Conservation (phyloP, 2,888 invertebrate species). For the Dorcus parallelipipedus region DNA sequence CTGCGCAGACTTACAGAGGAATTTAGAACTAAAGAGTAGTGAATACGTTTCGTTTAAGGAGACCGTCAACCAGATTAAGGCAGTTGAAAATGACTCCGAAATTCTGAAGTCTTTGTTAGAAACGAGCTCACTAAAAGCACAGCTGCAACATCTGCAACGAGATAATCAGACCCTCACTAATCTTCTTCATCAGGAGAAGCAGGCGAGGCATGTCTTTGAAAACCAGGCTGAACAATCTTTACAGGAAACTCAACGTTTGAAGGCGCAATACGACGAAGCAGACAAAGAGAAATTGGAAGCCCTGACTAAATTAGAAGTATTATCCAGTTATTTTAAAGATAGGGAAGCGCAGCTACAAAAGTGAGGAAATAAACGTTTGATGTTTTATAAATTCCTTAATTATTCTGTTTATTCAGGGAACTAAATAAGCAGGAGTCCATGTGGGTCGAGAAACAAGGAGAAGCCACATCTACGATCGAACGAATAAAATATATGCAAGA, state of each 20-base stretch:
- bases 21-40: conserved; percentile 42
- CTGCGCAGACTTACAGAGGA: conserved; percentile 44
- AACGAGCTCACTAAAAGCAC: conserved; percentile 57
- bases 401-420: conserved; percentile 58
- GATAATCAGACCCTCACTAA: conserved; percentile 53
- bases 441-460: conserved; percentile 78
- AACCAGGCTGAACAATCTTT: conserved; percentile 47
- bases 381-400: not conserved
- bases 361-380: conserved; percentile 51
- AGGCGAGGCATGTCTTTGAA: conserved; percentile 49
- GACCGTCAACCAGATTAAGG: conserved; percentile 48
- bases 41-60: conserved; percentile 52
- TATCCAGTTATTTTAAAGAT: conserved; percentile 87
- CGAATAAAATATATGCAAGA: conserved; percentile 73
- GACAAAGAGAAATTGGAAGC: conserved; percentile 75
- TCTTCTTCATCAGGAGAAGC: conserved; percentile 48
- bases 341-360: conserved; percentile 84
- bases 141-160: conserved; percentile 54
- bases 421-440: conserved; percentile 70
- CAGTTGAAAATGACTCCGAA: conserved; percentile 44
- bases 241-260: conserved; percentile 54
- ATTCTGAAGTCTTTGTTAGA: conserved; percentile 48
- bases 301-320: conserved; percentile 77
- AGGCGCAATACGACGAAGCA: conserved; percentile 59
- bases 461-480: conserved; percentile 76